phyloP scores from a whole-genome alignment of 1,140 invertebrate species.

The Bombus superbus region DNA sequence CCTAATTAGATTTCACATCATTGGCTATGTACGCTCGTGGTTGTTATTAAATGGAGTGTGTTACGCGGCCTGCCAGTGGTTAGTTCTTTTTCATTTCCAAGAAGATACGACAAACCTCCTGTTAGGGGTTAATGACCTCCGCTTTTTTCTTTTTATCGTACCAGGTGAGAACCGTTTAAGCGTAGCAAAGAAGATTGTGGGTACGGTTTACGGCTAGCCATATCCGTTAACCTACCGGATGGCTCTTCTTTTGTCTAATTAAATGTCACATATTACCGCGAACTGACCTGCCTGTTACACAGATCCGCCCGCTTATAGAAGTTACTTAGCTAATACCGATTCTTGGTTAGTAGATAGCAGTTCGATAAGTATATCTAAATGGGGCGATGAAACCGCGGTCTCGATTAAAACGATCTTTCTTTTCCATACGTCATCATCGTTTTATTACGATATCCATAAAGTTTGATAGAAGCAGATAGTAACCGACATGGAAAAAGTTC shows the following conservation, averaged over 20 bases:
- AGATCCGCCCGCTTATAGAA: neutral
- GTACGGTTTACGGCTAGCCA: neutral
- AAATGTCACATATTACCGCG: neutral
- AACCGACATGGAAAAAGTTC: neutral
- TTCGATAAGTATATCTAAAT: too few relatives aligned
- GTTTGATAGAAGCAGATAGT: neutral
- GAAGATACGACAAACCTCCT: neutral
- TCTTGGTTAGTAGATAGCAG: too few relatives aligned
- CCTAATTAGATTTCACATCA: conserved; percentile 38
- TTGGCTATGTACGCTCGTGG: neutral
- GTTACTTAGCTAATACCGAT: neutral
- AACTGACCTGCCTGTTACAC: too few relatives aligned
- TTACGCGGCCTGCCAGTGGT: neutral
- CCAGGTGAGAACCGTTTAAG: conserved; percentile 34
- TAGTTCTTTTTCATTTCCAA: conserved; percentile 14
- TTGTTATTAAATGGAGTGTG: conserved; percentile 25
- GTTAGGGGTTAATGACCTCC: conserved; percentile 18
- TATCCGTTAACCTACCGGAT: neutral
- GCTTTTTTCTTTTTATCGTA: conserved; percentile 12
- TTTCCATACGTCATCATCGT: neutral
- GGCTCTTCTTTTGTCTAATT: neutral
- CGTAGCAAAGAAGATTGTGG: neutral
- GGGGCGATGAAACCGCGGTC: too few relatives aligned
- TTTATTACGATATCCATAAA: neutral
- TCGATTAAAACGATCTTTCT: neutral